A percentile compares a stretch with the other conserved stretches of the same genome.
Evolutionary conservation across 2,888 invertebrate species (phyloP).

Genomic region (Cephus rjabovi): DNA sequence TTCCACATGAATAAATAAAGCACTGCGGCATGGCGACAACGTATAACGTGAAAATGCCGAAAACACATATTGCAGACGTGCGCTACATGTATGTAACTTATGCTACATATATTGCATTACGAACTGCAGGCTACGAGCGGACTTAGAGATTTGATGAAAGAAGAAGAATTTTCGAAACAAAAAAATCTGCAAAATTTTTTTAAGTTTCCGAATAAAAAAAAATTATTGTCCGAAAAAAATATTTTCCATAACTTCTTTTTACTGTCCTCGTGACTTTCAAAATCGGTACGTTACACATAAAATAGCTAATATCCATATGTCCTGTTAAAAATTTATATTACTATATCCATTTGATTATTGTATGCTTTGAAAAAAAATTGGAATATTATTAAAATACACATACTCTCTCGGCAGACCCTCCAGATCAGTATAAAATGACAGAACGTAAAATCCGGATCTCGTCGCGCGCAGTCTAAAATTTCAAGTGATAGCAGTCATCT

Average conservation of each 20-base stretch:
- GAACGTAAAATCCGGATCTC: not conserved
- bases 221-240: too few relatives aligned
- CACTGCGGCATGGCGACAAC: constrained; percentile 36
- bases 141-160: not conserved
- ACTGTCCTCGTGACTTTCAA: not conserved
- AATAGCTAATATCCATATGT: not conserved
- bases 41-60: constrained; percentile 13
- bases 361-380: not conserved
- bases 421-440: not conserved
- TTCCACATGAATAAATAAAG: constrained; percentile 62
- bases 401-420: not conserved
- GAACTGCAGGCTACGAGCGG: not conserved
- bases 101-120: not conserved
- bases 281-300: not conserved
- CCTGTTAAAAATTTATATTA: not conserved
- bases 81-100: not conserved
- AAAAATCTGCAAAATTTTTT: not conserved
- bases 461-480: not conserved
- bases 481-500: not conserved
- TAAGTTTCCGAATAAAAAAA: too few relatives aligned
- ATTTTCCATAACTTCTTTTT: too few relatives aligned
- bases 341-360: not conserved
- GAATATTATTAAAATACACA: not conserved
- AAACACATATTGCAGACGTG: not conserved
- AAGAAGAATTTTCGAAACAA: not conserved